Percentiles rank a stretch among this genome's conserved stretches.
phyloP scores from a whole-genome alignment of 2,888 invertebrate genomes.

The Scaptomyza parva region DNA sequence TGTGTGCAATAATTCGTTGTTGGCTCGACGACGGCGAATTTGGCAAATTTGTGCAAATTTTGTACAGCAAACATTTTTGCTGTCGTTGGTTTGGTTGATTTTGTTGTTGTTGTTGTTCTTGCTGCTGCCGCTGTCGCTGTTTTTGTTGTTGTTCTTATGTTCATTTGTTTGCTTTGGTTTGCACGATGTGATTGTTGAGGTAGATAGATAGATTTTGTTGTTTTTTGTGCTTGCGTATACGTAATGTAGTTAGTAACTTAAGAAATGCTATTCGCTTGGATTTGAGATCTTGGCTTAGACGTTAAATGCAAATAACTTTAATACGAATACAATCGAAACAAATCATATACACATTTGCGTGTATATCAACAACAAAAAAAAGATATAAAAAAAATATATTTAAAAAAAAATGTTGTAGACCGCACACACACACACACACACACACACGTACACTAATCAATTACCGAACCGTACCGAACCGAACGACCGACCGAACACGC shows the following conservation, averaged over 20 bases:
- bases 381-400: conserved; percentile 18
- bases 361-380: conserved; percentile 12
- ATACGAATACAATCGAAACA: conserved; percentile 12
- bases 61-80: conserved; percentile 49
- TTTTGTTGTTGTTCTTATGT: conserved; percentile 25
- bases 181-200: conserved; percentile 30
- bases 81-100: conserved; percentile 2
- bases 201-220: no score
- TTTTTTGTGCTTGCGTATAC: conserved; percentile 43
- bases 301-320: conserved; percentile 53
- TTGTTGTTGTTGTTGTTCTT: conserved; percentile 12
- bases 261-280: conserved; percentile 40
- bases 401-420: no score
- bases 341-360: no score
- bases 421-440: conserved; percentile 16
- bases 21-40: conserved; percentile 14
- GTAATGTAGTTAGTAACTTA: conserved; percentile 49
- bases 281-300: conserved; percentile 51
- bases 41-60: conserved; percentile 27
- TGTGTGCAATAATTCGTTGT: conserved; percentile 38
- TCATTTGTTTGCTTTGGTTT: conserved; percentile 37
- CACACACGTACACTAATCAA: conserved; percentile 31
- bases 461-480: conserved; percentile 59
- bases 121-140: conserved; percentile 1
- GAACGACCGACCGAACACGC: conserved; percentile 71